Evolutionary conservation across 1,140 invertebrate species (phyloP), one percentile per base, ranked within the genome.

Genomic region (Calephelis virginiensis): DNA sequence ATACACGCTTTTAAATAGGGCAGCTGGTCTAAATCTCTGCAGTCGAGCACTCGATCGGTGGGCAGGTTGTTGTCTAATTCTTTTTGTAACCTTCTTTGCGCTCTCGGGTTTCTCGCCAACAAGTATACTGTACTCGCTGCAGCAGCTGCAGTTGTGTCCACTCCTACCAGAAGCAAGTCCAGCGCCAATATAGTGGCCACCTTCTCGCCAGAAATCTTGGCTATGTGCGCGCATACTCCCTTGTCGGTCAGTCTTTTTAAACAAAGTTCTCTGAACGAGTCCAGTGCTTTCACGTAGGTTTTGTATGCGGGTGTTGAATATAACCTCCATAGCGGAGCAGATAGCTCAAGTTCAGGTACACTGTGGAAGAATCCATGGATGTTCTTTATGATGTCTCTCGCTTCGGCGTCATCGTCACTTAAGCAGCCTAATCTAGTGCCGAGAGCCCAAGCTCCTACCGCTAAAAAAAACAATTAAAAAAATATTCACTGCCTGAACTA

Each of bases 1-100:
- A 98, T 94, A 81, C 96, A 97, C 6, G 97, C 97, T 85, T 96
- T 95, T 40, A 98, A 90, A 80, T 97, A 98, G 11, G 93, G 93
- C 77, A 97, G 89, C 71, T 94, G 93, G 63, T 96, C 94, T 45
- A 97, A 90, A 67, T 94, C 93, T 67, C 92, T 89, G 53, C 93
- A 90, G 68, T 94, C 94, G 14, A 98, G 85, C 59, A 89, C 77
- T 59, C 90, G 88, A 67, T 93, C 85, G 47, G 77, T 71, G 9
- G 94, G 93, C 47, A 97, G 81, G 47, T 94, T 89, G n/a, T 79
- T 82, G 59, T 89, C 83, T 8, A 98, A 82, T 91, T 98, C 97
- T 62, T 94, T 77, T 75, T 94, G 94, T 9, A 97, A 90, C 67
- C 92, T 94, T 63, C 93, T 90, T 83, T 98, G 97, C 64, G 95